Evolutionary conservation across 2,797 vertebrate species (phyloP), one percentile per base, ranked within the genome.

Genomic region (Sciurus vulgaris): DNA sequence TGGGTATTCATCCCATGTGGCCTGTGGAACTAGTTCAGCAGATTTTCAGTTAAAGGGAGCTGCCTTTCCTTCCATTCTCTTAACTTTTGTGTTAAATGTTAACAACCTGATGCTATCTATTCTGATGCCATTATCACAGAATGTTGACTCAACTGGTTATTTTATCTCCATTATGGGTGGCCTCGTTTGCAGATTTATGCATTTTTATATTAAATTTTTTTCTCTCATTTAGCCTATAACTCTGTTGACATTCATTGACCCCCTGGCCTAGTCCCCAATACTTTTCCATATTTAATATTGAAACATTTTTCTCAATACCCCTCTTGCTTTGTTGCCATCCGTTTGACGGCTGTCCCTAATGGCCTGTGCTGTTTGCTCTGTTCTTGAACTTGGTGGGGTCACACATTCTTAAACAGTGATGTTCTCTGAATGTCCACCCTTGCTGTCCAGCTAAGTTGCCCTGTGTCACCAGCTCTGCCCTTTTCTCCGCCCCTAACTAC

Each of bases 231-330:
- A 99, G 98, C 98, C 99, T 99, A 99, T 98, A 98, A 98, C 99
- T 99, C 99, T 99, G 99, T 99, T 99, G 99, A 99, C 99, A 99
- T 99, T 99, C 99, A 99, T 99, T 99, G 99, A 99, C 99, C 99
- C 65, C 63, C 76, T 98, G 98, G 97, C 99, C 99, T 98, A 97
- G 92, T 98, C 99, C 98, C 99, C 98, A 98, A 99, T 99, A 99
- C 99, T 99, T 99, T 99, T 99, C 99, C 99, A 99, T 99, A 99
- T 99, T 99, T 99, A 99, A 99, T 98, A 98, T 98, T 96, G 98
- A 98, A 98, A 97, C 98, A 97, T 98, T 98, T 98, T 96, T 96
- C 98, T 97, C 97, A 93, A 44, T 96, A 98, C 95, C 97, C 83
- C 96, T 97, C 94, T 96, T 74, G 97, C 97, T 98, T 98, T 98